A percentile compares a stretch with the other conserved stretches of the same genome.
Evolutionary conservation across 2,888 invertebrate genomes (phyloP).

Genomic region (Aporophyla lueneburgensis): DNA sequence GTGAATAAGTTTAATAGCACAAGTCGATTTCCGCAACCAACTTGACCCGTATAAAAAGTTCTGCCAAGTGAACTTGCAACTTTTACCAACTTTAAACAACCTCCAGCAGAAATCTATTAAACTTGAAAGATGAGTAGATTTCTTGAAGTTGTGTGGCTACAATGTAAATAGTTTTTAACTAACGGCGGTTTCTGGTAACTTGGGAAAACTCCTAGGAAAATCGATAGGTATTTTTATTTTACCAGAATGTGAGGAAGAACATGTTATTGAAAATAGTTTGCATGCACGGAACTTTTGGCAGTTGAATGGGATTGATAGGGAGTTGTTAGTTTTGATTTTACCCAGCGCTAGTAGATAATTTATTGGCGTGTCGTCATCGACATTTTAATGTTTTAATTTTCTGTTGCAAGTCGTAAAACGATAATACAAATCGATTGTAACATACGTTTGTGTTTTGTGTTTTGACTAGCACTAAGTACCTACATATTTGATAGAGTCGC

Average conservation of each 20-base stretch:
- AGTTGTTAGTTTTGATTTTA: background rate
- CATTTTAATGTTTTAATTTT: too few relatives aligned
- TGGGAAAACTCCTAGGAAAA: background rate
- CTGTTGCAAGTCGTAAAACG: too few relatives aligned
- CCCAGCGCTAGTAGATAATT: too few relatives aligned
- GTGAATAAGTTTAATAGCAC: background rate
- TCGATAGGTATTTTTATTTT: background rate
- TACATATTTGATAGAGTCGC: background rate
- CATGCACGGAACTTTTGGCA: background rate
- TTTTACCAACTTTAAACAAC: conserved; percentile 10
- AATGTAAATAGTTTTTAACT: background rate
- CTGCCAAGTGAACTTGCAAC: conserved; percentile 1
- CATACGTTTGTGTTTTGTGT: background rate
- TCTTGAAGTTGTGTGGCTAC: background rate
- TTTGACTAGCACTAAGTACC: background rate
- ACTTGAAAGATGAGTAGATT: conserved; percentile 16
- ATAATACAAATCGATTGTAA: background rate
- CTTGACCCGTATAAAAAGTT: conserved; percentile 33
- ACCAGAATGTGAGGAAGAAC: background rate
- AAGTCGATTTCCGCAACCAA: conserved; percentile 4
- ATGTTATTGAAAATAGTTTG: background rate
- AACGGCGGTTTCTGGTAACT: too few relatives aligned
- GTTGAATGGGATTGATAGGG: background rate
- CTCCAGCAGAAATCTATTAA: conserved; percentile 9
- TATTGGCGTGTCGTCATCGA: too few relatives aligned